These are phyloP conservation scores for Malthinus seriepunctatus DNA, from an alignment of 2,888 invertebrate species.

Conservation along the genomic window DNA sequence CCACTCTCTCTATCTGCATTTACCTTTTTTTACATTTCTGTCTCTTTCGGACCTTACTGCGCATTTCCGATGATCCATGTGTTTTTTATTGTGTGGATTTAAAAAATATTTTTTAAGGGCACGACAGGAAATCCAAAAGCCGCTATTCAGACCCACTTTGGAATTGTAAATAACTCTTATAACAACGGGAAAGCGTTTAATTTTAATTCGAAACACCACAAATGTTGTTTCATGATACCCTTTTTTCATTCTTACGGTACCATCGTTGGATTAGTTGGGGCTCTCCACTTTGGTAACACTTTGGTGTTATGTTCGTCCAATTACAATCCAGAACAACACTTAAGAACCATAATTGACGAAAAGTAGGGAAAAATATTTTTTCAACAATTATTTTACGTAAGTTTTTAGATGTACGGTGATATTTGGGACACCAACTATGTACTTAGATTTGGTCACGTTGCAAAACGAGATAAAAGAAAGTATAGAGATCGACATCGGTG, in stretches of 20 bases:
- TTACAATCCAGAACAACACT: conserved; percentile 65
- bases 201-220: conserved; percentile 56
- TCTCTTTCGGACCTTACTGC: too few species aligned
- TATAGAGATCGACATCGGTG: conserved; percentile 59
- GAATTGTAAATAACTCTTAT: conserved; percentile 75
- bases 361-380: conserved; percentile 54
- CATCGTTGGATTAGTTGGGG: conserved; percentile 62
- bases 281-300: conserved; percentile 64
- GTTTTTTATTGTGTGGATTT: too few species aligned
- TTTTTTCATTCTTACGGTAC: conserved; percentile 84
- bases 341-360: conserved; percentile 68
- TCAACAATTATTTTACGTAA: neutral
- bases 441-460: conserved; percentile 70
- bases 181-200: conserved; percentile 61
- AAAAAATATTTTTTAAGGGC: conserved; percentile 43
- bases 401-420: conserved; percentile 66
- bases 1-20: too few species aligned
- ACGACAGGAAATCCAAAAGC: conserved; percentile 74
- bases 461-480: conserved; percentile 55
- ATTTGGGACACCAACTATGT: conserved; percentile 87
- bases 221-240: conserved; percentile 70
- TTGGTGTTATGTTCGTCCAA: conserved; percentile 62
- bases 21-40: too few species aligned
- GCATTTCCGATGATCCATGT: too few species aligned
- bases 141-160: conserved; percentile 70